Evolutionary conservation across 2,888 invertebrate species (phyloP), one percentile per base, ranked within the genome.

Genomic region (Cryptocephalus primarius): DNA sequence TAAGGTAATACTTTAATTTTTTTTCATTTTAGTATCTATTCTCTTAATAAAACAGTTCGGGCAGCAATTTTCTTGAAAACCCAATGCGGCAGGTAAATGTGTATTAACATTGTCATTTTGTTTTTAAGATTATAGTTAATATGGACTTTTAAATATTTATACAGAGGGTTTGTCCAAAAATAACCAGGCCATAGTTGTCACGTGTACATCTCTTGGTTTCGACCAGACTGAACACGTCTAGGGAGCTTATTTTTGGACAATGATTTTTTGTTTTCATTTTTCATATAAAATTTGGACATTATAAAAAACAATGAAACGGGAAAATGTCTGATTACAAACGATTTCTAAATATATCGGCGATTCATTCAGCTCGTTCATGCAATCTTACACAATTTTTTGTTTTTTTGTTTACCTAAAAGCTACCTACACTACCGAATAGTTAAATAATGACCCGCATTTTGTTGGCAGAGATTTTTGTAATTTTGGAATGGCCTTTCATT

Each of bases 391-490:
- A 6, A 55, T 52, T 44, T n/a, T 46, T 52, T 22, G 22, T 22
- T 22, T 22, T 22, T 22, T 22, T 22, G 2, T 40, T 46, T 47
- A 49, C 54, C 60, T 61, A 63, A 22, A 22, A 61, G 62, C 62
- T 63, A 63, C 55, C 55, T 60, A 55, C 50, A 55, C 57, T 60
- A 55, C 47, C 47, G 49, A 55, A 39, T 51, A 47, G 42, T 50
- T 43, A 32, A 50, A 46, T 59, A 57, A 58, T 61, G 59, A 65
- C 66, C 66, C 66, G 66, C 65, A 62, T 67, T 62, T 50, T 63
- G 62, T 67, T 67, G 67, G 67, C 67, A 67, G 66, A 66, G 60
- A 64, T 64, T 61, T 60, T 57, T 59, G 55, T 51, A 48, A 51
- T 41, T 56, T 22, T 22, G 22, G 22, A 22, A 22, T 22, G 6